Evolutionary conservation across 2,888 invertebrate species (phyloP).

Genomic region (Clepsis dumicolana): DNA sequence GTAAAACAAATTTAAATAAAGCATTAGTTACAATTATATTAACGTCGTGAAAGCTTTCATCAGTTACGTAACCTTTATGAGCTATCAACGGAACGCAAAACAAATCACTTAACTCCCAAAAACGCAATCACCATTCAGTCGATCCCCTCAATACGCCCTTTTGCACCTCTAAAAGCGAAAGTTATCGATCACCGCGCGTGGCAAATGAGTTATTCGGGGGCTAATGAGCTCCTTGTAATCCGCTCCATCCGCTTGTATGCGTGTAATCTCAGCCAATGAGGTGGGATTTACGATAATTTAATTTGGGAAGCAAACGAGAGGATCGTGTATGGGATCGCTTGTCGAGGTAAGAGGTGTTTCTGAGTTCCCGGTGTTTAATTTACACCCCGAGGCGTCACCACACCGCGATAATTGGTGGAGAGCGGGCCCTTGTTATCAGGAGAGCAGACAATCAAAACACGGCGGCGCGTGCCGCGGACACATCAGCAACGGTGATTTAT

Average conservation of each 20-base stretch:
- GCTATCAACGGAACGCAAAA: slow-evolving; percentile 4
- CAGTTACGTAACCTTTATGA: background rate
- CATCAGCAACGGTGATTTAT: background rate
- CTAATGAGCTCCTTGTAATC: slow-evolving; percentile 50
- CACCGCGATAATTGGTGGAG: slow-evolving; percentile 26
- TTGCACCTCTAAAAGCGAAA: slow-evolving; percentile 29
- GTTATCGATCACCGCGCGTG: slow-evolving; percentile 44
- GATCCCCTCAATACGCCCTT: slow-evolving; percentile 23
- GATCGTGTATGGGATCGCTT: slow-evolving; percentile 27
- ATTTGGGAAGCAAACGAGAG: slow-evolving; percentile 52
- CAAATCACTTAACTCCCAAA: slow-evolving; percentile 27
- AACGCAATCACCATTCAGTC: slow-evolving; percentile 29
- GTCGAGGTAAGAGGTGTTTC: slow-evolving; percentile 19
- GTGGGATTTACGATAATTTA: slow-evolving; percentile 62
- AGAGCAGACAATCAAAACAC: background rate
- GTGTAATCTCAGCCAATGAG: slow-evolving; percentile 55
- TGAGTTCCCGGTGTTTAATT: slow-evolving; percentile 38
- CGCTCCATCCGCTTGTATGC: slow-evolving; percentile 48
- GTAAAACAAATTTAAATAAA: too few species aligned
- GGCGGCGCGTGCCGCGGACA: slow-evolving; percentile 1
- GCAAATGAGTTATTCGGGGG: slow-evolving; percentile 53
- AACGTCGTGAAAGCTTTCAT: background rate
- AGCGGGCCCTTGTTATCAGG: slow-evolving; percentile 12
- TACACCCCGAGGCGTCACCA: slow-evolving; percentile 24
- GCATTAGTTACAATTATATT: background rate